Conservation (phyloP, 2,113 vertebrate genomes). For the Telmatochromis brichardi region DNA sequence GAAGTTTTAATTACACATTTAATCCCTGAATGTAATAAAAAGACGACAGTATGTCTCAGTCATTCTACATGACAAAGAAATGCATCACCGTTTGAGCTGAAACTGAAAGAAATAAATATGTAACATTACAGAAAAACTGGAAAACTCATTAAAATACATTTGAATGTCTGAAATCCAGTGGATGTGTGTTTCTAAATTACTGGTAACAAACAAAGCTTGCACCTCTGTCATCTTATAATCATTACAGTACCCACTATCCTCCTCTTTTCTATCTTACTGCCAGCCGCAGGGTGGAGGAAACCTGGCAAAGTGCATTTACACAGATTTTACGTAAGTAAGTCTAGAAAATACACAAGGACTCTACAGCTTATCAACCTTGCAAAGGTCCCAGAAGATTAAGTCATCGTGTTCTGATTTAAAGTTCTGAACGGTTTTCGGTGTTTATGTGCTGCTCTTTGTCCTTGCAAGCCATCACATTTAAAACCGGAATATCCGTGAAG, state of each 20-base stretch:
- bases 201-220: not conserved
- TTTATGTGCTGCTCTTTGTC: not conserved
- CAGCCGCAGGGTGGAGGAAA: not conserved
- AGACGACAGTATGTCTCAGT: rapidly evolving
- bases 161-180: not conserved
- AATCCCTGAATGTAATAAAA: not conserved
- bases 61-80: rapidly evolving
- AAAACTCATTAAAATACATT: not conserved
- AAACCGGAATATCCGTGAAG: not conserved
- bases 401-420: not conserved
- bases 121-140: not conserved
- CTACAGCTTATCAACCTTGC: not conserved
- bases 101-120: not conserved
- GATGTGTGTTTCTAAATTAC: not conserved
- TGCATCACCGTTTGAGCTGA: not conserved
- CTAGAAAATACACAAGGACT: rapidly evolving
- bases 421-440: rapidly evolving
- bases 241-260: not conserved
- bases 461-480: not conserved
- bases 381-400: not conserved
- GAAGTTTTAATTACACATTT: not conserved
- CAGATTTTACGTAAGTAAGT: not conserved
- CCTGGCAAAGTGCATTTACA: not conserved
- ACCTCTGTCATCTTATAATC: not conserved
- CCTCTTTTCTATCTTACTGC: not conserved